phyloP scores from a whole-genome alignment of 2,888 invertebrate genomes.

The Bugulina stolonifera region DNA sequence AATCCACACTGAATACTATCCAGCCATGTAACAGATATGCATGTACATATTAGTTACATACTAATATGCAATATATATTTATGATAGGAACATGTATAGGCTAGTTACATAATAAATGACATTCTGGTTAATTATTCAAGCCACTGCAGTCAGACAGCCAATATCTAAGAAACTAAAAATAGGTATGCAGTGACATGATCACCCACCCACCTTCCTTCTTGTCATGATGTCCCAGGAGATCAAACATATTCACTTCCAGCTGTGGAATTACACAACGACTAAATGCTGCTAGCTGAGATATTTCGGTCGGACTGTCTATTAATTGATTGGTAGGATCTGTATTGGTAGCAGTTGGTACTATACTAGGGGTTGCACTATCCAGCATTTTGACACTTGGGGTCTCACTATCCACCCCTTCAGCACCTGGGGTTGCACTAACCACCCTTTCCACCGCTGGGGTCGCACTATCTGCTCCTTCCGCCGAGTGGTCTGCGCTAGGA shows the following conservation, averaged over 20 bases:
- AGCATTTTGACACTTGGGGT: too few relatives aligned
- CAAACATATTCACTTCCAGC: slow-evolving; percentile 21
- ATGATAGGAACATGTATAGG: too few relatives aligned
- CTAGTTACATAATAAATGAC: too few relatives aligned
- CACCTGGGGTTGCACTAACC: background rate
- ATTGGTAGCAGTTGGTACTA: background rate
- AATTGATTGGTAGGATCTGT: background rate
- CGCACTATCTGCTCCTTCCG: too few relatives aligned
- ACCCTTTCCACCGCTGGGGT: background rate
- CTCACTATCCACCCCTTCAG: background rate
- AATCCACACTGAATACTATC: too few relatives aligned
- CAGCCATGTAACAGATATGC: too few relatives aligned
- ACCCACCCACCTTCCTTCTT: background rate
- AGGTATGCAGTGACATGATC: too few relatives aligned
- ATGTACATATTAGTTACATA: too few relatives aligned
- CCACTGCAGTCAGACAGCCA: too few relatives aligned
- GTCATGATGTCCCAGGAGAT: background rate
- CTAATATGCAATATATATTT: too few relatives aligned
- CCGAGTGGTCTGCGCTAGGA: background rate
- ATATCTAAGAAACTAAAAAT: too few relatives aligned
- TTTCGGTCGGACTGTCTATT: background rate
- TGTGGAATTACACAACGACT: slow-evolving; percentile 1
- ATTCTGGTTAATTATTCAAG: too few relatives aligned
- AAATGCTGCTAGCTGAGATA: background rate
- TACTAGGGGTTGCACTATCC: background rate